Conservation (phyloP, 2,113 vertebrate genomes). For the Muscicapa adusta region DNA sequence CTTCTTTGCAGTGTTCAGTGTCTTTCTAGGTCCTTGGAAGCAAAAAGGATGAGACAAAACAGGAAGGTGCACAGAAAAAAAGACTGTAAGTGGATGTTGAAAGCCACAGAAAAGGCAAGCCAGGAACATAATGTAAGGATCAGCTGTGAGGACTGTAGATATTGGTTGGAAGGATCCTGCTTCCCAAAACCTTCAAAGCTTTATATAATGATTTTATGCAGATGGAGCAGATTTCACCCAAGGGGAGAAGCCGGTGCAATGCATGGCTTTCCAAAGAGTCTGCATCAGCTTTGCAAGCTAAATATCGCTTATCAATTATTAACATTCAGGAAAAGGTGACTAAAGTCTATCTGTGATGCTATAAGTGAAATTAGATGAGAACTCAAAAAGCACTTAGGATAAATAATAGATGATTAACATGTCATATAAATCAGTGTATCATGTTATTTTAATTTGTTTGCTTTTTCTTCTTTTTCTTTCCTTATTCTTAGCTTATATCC, state of each 20-base stretch:
- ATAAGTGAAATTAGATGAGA: conserved; percentile 43
- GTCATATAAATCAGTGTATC: conserved; percentile 47
- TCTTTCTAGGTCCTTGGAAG: not conserved
- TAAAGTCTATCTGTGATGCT: conserved; percentile 35
- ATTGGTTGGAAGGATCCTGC: not conserved
- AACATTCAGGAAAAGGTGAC: conserved; percentile 53
- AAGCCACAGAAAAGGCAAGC: not conserved
- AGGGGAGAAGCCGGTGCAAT: not conserved
- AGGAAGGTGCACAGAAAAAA: not conserved
- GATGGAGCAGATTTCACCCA: conserved; percentile 13
- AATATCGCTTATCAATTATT: conserved; percentile 61
- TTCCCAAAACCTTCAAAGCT: not conserved
- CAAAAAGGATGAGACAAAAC: not conserved
- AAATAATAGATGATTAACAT: conserved; percentile 64
- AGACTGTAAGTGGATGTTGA: not conserved
- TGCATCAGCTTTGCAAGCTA: conserved; percentile 25
- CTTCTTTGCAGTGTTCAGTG: not conserved
- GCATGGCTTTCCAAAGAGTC: not conserved
- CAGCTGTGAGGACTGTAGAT: not conserved
- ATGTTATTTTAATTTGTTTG: conserved; percentile 55
- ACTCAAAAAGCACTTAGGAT: conserved; percentile 51
- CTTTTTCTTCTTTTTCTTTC: conserved; percentile 21
- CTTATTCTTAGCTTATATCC: not conserved
- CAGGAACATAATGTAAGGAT: not conserved
- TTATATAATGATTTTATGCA: not conserved